Conservation (phyloP, 2,113 vertebrate species). For the Rhinichthys klamathensis region DNA sequence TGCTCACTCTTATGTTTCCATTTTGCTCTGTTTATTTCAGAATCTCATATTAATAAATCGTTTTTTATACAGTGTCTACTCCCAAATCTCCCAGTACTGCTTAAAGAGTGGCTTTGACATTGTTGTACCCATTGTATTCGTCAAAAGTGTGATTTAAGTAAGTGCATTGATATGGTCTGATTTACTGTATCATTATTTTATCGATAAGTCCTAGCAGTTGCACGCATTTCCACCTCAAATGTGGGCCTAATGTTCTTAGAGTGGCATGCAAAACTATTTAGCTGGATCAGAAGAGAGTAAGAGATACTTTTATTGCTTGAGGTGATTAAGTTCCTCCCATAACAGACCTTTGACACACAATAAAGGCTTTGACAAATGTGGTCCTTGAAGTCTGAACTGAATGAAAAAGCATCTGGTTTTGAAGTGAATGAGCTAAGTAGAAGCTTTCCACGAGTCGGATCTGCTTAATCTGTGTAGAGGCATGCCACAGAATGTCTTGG, state of each 20-base stretch:
- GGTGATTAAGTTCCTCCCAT: constrained; percentile 29
- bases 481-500: constrained; percentile 1
- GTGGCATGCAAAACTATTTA: not conserved
- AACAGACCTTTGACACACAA: constrained; percentile 28
- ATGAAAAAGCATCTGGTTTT: constrained; percentile 37
- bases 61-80: not conserved
- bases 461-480: constrained; percentile 21
- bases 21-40: not conserved
- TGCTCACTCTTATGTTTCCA: not conserved
- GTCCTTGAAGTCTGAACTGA: constrained; percentile 25
- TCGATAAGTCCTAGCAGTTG: not conserved
- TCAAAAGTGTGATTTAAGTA: not conserved
- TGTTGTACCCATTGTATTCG: not conserved
- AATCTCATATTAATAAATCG: not conserved
- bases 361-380: constrained; percentile 38
- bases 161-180: not conserved
- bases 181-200: not conserved
- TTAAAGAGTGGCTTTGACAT: not conserved
- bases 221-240: not conserved
- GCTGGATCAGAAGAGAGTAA: not conserved
- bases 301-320: constrained; percentile 1
- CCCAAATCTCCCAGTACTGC: not conserved
- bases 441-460: constrained; percentile 13
- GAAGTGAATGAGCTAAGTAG: constrained; percentile 8
- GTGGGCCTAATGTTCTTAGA: not conserved